Conservation (phyloP, 2,113 vertebrate species). For the Probosciger aterrimus region DNA sequence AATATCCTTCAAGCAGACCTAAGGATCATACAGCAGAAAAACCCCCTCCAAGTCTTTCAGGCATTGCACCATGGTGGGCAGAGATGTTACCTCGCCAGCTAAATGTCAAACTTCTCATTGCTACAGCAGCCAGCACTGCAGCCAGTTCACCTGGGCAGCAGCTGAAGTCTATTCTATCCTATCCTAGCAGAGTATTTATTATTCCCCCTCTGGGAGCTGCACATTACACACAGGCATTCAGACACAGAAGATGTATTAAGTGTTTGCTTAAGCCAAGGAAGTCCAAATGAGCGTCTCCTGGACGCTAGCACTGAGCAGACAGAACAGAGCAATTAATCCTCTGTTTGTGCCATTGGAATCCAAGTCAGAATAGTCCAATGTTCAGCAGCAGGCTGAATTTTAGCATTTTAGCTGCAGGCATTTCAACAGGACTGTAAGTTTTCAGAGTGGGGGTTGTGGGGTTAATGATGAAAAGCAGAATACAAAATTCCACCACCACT, state of each 20-base stretch:
- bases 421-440: not conserved
- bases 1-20: not conserved
- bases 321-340: not conserved
- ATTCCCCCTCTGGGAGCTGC: not conserved
- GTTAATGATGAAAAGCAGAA: not conserved
- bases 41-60: not conserved
- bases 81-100: not conserved
- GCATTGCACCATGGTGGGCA: not conserved
- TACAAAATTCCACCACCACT: not conserved
- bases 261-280: constrained; percentile 9
- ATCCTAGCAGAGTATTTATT: not conserved
- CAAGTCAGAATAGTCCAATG: not conserved
- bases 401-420: not conserved
- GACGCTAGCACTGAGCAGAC: not conserved
- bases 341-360: not conserved
- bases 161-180: not conserved
- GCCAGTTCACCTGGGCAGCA: not conserved
- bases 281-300: not conserved
- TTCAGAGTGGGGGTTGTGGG: not conserved
- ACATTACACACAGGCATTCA: not conserved
- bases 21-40: not conserved
- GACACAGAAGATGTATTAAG: constrained; percentile 20
- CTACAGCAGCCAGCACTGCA: not conserved
- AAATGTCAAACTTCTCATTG: not conserved
- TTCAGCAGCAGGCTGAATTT: not conserved